Evolutionary conservation across 2,797 vertebrate species (phyloP), one percentile per base, ranked within the genome.

Genomic region (Apodemus agrarius): DNA sequence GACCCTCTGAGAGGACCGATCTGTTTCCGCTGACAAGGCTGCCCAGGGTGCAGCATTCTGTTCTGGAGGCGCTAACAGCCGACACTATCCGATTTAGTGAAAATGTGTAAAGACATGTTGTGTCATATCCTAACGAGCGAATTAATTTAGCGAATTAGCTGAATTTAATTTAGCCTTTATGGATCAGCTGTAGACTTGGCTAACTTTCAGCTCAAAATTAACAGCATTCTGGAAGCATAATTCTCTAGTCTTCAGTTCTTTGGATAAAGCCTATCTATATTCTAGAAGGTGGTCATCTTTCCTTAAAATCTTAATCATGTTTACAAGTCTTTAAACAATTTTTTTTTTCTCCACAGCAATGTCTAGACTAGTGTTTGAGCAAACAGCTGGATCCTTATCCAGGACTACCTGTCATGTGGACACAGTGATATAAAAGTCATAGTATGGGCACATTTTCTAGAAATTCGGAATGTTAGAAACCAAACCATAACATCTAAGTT

Each of bases 381-480:
- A 65, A 65, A 49, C 9, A 80, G 6, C 43, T 49, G 22, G 75
- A 59, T 40, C 26, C 21, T 14, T 90, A 31, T 24, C 14, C 29
- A 46, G 34, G 19, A 34, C 11, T 21, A 75, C 43, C 40, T 10
- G 3, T 6, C 11, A 61, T 82, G 11, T 43, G 43, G 43, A 61
- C 0, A 0, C n/a, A 6, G 3, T 34, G 37, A 26, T 37, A 10
- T 40, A n/a, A 21, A 86, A 29, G 74, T 49, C 6, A 11, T 40
- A 54, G 43, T 19, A 46, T 54, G 40, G 76, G n/a, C 40, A 69
- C 12, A 34, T 31, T 75, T 79, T 75, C 3, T 65, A 46, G 40
- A 81, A 69, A 75, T 67, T n/a, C 80, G 24, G 52, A 86, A 84
- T 94, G 93, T 96, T 87, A 81, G 81, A 81, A 93, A 76, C 34